A percentile compares a stretch with the other conserved stretches of the same genome.
Conservation (phyloP, 53 echinoderm and acorn worm species). For the Holothuria scabra region DNA sequence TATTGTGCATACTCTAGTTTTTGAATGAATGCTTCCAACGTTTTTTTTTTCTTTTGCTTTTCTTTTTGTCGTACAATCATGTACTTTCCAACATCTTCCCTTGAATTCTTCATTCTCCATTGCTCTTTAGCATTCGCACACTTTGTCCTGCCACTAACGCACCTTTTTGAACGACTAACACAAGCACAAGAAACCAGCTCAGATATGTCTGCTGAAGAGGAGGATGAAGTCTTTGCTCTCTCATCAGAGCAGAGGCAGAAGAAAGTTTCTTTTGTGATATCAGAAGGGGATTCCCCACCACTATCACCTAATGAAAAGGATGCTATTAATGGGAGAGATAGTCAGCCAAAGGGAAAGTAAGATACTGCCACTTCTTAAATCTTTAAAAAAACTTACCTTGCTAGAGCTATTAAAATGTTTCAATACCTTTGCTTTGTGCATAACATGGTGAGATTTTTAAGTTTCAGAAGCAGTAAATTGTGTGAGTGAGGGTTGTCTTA, state of each 20-base stretch:
- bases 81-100: no score
- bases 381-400: no score
- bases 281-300: slow-evolving; percentile 17
- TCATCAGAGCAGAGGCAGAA: slow-evolving; percentile 31
- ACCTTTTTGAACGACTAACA: slow-evolving; percentile 34
- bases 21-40: no score
- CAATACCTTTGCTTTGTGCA: no score
- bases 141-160: slow-evolving; percentile 37
- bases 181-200: background rate
- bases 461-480: no score
- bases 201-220: slow-evolving; percentile 7
- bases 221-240: slow-evolving; percentile 39
- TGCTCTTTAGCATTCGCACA: slow-evolving; percentile 22
- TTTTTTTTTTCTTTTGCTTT: no score
- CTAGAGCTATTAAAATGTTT: no score
- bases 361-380: background rate
- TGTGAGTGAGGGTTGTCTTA: no score
- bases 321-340: background rate
- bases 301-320: background rate
- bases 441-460: no score
- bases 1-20: no score
- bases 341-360: slow-evolving; percentile 28
- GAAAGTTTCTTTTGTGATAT: slow-evolving; percentile 32
- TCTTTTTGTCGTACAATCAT: no score
- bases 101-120: background rate